Conservation (phyloP, 2,797 vertebrate genomes). For the Rhinophrynus dorsalis region DNA sequence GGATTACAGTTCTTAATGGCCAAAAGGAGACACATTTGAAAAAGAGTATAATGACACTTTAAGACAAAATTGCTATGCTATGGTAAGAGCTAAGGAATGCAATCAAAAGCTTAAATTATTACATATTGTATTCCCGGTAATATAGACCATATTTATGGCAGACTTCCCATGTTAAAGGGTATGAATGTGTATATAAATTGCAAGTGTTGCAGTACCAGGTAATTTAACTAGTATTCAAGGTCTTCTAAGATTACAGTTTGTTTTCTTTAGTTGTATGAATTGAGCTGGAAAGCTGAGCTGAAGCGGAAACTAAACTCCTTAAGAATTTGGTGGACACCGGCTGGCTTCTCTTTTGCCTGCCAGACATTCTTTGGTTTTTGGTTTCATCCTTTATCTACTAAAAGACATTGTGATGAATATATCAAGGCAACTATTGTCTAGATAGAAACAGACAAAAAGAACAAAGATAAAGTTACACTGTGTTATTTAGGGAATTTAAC, state of each 20-base stretch:
- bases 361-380: slow-evolving; percentile 59
- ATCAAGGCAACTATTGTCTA: slow-evolving; percentile 62
- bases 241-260: slow-evolving; percentile 67
- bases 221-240: slow-evolving; percentile 61
- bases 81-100: background rate
- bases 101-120: slow-evolving; percentile 49
- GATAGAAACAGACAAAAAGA: slow-evolving; percentile 45
- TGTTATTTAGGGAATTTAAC: slow-evolving; percentile 50
- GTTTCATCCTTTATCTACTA: slow-evolving; percentile 62
- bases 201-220: slow-evolving; percentile 56
- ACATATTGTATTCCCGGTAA: slow-evolving; percentile 56
- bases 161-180: slow-evolving; percentile 49
- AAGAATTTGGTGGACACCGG: slow-evolving; percentile 67
- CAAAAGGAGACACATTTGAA: slow-evolving; percentile 42
- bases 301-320: slow-evolving; percentile 67
- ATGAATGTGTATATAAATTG: slow-evolving; percentile 35
- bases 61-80: slow-evolving; percentile 23
- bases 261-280: slow-evolving; percentile 68
- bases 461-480: slow-evolving; percentile 58
- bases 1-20: slow-evolving; percentile 49
- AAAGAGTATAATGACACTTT: slow-evolving; percentile 36
- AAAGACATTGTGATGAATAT: slow-evolving; percentile 58
- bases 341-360: slow-evolving; percentile 65
- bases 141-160: slow-evolving; percentile 58
- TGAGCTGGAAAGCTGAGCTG: slow-evolving; percentile 64